Conservation (phyloP, 2,888 invertebrate genomes). For the Hesperia comma region DNA sequence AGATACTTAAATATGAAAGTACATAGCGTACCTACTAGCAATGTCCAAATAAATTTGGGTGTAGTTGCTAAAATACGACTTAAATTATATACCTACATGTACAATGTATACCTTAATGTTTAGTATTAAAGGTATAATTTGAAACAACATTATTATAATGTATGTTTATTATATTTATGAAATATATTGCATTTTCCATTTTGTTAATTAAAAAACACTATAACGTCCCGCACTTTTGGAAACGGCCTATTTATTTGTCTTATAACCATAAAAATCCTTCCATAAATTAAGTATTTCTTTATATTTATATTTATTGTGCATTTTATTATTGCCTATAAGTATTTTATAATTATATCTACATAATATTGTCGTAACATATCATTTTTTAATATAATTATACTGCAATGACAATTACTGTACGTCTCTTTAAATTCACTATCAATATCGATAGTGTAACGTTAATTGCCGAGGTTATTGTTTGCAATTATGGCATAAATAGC, state of each 20-base stretch:
- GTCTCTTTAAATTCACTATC: neutral
- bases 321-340: conserved; percentile 19
- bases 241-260: conserved; percentile 34
- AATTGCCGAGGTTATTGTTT: neutral
- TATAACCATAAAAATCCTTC: conserved; percentile 33
- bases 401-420: conserved; percentile 19
- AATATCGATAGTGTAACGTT: neutral
- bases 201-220: conserved; percentile 21
- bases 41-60: neutral
- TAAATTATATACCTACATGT: neutral
- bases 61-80: neutral
- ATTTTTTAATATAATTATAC: conserved; percentile 63
- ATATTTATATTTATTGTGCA: conserved; percentile 29
- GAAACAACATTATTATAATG: neutral
- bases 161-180: conserved; percentile 7
- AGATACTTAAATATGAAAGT: neutral
- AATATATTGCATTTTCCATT: conserved; percentile 20
- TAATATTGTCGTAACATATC: conserved; percentile 68
- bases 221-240: conserved; percentile 20
- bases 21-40: neutral
- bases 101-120: neutral
- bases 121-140: neutral
- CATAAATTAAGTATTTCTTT: conserved; percentile 29
- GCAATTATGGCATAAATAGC: neutral
- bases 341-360: conserved; percentile 17